Conservation (phyloP, 2,797 vertebrate species). For the Champsocephalus gunnari region DNA sequence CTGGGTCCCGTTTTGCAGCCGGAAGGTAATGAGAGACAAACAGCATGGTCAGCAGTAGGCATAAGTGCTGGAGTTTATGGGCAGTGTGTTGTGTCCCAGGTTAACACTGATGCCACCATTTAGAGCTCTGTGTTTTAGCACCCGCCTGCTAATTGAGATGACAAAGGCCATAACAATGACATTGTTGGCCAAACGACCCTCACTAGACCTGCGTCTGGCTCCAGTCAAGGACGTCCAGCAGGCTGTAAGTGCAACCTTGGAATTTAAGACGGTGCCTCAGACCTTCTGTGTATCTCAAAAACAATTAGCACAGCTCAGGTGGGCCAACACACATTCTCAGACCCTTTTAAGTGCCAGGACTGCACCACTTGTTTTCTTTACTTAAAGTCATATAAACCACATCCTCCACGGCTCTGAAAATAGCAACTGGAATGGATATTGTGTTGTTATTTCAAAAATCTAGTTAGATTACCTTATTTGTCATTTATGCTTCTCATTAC, state of each 20-base stretch:
- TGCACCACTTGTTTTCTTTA: constrained; percentile 64
- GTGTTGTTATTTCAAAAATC: constrained; percentile 53
- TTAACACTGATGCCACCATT: constrained; percentile 82
- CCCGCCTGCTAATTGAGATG: constrained; percentile 87
- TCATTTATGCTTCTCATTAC: constrained; percentile 68
- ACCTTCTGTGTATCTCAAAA: constrained; percentile 61
- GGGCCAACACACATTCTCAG: constrained; percentile 64
- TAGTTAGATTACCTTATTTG: constrained; percentile 65
- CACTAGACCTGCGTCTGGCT: constrained; percentile 81
- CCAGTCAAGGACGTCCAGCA: constrained; percentile 82
- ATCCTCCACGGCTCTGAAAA: constrained; percentile 41
- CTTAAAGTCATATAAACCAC: constrained; percentile 68
- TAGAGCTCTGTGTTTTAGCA: constrained; percentile 88
- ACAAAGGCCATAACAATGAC: constrained; percentile 86
- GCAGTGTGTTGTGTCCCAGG: constrained; percentile 77
- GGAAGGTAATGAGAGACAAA: constrained; percentile 79
- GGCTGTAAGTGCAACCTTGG: constrained; percentile 80
- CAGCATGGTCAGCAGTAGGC: constrained; percentile 79
- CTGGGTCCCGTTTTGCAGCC: constrained; percentile 71
- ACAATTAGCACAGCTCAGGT: constrained; percentile 70
- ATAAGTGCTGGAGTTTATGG: constrained; percentile 81
- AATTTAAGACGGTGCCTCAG: constrained; percentile 79
- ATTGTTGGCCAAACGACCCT: constrained; percentile 82
- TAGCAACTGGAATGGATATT: constrained; percentile 43
- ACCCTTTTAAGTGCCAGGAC: constrained; percentile 68